Evolutionary conservation across 92 coral and sea anemone species (phyloP), one percentile per base, ranked within the genome.

Genomic region (Zoanthus sociatus): DNA sequence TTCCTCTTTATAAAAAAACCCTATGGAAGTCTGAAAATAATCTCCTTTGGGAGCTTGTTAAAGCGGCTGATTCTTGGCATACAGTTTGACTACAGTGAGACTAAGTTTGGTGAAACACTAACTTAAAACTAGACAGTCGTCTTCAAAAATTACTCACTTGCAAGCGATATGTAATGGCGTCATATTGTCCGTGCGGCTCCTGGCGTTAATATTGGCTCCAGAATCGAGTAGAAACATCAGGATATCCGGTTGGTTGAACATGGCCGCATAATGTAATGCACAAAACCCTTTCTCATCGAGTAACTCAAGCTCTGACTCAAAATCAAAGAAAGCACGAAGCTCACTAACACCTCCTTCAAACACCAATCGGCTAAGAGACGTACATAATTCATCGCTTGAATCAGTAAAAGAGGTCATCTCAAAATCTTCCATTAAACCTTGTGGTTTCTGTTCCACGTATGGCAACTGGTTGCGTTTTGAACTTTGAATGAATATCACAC

Each of bases 111-210:
- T 37, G 42, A 37, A 37, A 37, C 42, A 37, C 42, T 2, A 37
- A 37, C 42, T 0, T 37, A 37, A 37, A 37, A 37, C 4, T 37
- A 4, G 2, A 2, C 2, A 4, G 42, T 37, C 4, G 42, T 37
- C 42, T 58, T 54, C 16, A 14, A 0, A 0, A 63, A 37, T 9
- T 51, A 81, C 77, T 92, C 88, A 94, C 97, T 90, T 92, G 70
- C 92, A 77, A n/a, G 95, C 97, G 0, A 92, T 31, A 58, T 92
- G 97, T 54, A 94, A 87, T 42, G 97, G 92, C 0, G 97, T 90
- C 30, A 92, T 46, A n/a, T 63, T 17, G 3, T 91, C 90, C 1
- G 84, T 94, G 5, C 51, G 56, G 76, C 84, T 85, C 73, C 76
- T 61, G 0, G 81, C 56, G 79, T 94, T 82, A 7, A 86, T 88